These are phyloP conservation scores for Lithophane semibrunnea DNA, from an alignment of 2,888 invertebrate genomes.

Conservation along the genomic window DNA sequence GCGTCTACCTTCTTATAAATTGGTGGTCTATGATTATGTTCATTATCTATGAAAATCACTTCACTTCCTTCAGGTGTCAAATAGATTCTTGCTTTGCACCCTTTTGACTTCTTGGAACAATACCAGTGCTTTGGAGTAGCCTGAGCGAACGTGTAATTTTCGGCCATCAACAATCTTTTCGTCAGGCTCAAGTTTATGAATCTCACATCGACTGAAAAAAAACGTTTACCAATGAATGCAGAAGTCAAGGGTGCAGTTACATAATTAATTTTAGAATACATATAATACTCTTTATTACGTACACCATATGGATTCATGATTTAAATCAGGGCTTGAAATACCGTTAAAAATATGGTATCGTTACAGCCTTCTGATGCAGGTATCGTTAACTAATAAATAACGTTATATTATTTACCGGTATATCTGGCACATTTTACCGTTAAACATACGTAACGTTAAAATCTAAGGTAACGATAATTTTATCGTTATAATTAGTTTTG, in stretches of 20 bases:
- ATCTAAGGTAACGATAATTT: too few species aligned
- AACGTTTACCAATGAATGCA: not conserved
- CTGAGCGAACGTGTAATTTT: constrained; percentile 73
- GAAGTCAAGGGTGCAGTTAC: too few species aligned
- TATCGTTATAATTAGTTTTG: too few species aligned
- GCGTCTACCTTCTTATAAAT: constrained; percentile 27
- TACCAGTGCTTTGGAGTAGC: constrained; percentile 72
- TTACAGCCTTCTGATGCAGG: too few species aligned
- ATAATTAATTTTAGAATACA: not conserved
- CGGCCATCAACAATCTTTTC: constrained; percentile 71
- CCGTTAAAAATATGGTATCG: too few species aligned
- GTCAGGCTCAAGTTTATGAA: constrained; percentile 67
- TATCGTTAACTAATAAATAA: too few species aligned
- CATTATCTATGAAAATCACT: constrained; percentile 55
- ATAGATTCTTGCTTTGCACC: constrained; percentile 72
- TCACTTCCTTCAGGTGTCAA: constrained; percentile 56
- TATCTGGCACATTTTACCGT: too few species aligned
- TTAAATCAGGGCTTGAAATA: too few species aligned
- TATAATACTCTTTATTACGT: not conserved
- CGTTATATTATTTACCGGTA: too few species aligned
- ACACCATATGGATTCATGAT: not conserved
- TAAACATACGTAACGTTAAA: too few species aligned
- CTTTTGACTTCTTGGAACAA: constrained; percentile 71
- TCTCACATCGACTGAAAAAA: constrained; percentile 58
- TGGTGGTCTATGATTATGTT: constrained; percentile 64